Percentiles rank a stretch among this genome's conserved stretches.
Evolutionary conservation across 23 tunicate genomes (phyloP).

Genomic region (Halocynthia roretzi): DNA sequence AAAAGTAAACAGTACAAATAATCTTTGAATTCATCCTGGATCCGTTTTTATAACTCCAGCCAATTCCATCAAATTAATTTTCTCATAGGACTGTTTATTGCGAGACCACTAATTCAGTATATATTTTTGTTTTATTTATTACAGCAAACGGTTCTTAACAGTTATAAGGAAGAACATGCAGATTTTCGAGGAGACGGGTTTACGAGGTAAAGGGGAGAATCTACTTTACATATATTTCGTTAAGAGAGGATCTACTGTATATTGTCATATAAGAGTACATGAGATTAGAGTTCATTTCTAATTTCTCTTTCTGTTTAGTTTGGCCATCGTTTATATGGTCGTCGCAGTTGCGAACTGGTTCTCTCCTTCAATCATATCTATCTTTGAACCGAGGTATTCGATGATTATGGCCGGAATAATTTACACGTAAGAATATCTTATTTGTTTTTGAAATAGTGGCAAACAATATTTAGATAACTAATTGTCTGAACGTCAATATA

Average conservation of each 20-base stretch:
- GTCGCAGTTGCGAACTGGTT: constrained; percentile 97
- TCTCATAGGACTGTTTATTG: too few species aligned
- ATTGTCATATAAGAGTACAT: too few species aligned
- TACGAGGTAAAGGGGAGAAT: constrained; percentile 54
- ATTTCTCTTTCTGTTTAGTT: constrained; percentile 29
- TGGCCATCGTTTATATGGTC: constrained; percentile 91
- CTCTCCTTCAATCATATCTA: constrained; percentile 88
- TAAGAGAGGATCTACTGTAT: too few species aligned
- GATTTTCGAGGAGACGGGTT: constrained; percentile 71
- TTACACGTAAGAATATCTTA: constrained; percentile 36
- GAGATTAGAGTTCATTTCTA: too few species aligned
- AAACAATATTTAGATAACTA: too few species aligned
- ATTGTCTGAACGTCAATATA: too few species aligned
- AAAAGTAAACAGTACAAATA: too few species aligned
- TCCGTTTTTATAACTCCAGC: too few species aligned
- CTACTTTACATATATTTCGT: too few species aligned
- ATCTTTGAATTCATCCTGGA: too few species aligned
- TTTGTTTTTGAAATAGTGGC: neutral
- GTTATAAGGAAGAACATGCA: constrained; percentile 44
- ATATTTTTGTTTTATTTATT: neutral
- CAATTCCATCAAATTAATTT: too few species aligned
- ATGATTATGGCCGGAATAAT: constrained; percentile 70
- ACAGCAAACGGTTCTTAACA: constrained; percentile 86
- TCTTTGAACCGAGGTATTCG: constrained; percentile 72
- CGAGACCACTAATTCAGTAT: too few species aligned